Conservation (phyloP, 2,888 invertebrate species). For the Stenolophus ochropezus region DNA sequence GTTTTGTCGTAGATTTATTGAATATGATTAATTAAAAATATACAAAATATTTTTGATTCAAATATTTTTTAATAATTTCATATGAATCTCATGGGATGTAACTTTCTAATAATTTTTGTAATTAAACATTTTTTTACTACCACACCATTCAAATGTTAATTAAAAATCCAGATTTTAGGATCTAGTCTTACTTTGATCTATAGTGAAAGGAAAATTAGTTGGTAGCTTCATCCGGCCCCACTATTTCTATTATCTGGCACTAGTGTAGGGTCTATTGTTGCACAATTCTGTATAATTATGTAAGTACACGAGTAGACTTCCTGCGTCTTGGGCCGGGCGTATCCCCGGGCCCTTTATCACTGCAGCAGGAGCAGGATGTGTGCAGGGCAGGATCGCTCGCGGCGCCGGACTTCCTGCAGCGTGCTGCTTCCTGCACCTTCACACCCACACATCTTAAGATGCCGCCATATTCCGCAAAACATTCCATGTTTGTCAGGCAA, state of each 20-base stretch:
- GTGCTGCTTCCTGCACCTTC: conserved; percentile 41
- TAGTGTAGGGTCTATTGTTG: background rate
- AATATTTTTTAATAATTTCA: no score
- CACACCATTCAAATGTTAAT: no score
- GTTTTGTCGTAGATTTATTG: no score
- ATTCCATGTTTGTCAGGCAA: no score
- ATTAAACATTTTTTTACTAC: no score
- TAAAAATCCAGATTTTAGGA: no score
- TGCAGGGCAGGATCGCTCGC: conserved; percentile 37
- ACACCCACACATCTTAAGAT: conserved; percentile 3
- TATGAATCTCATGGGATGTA: no score
- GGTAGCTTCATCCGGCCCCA: background rate
- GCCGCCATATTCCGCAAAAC: no score
- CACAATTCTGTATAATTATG: conserved; percentile 21
- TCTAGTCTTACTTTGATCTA: background rate
- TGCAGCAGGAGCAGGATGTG: conserved; percentile 37
- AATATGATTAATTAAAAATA: no score
- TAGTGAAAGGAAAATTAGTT: background rate
- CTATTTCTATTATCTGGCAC: background rate
- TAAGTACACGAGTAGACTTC: conserved; percentile 13
- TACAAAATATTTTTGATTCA: no score
- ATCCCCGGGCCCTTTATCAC: conserved; percentile 21
- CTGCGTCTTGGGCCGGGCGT: conserved; percentile 5
- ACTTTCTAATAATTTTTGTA: no score
- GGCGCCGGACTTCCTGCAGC: conserved; percentile 51